Percentiles rank a stretch among this genome's conserved stretches.
Evolutionary conservation across 2,888 invertebrate genomes (phyloP).

Genomic region (Ceratothoa steindachneri): DNA sequence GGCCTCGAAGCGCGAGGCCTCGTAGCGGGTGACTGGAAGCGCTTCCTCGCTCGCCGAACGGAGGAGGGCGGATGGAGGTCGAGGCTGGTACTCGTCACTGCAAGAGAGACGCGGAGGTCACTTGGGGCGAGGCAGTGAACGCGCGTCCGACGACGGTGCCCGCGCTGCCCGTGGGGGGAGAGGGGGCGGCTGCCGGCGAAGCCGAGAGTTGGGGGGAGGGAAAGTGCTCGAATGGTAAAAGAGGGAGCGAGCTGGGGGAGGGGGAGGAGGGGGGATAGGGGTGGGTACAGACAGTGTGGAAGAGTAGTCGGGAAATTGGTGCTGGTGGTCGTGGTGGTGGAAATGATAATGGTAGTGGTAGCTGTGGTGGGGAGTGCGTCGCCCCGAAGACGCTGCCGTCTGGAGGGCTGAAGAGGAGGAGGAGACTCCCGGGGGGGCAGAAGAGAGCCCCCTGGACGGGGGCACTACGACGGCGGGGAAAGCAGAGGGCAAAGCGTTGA

Average conservation of each 20-base stretch:
- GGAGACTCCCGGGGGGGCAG: too few relatives aligned
- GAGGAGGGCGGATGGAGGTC: conserved; percentile 44
- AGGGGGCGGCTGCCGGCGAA: neutral
- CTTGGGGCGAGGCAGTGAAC: conserved; percentile 25
- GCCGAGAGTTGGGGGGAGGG: conserved; percentile 5
- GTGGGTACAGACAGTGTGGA: neutral
- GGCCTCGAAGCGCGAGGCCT: conserved; percentile 41
- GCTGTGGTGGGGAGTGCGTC: conserved; percentile 19
- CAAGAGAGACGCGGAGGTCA: conserved; percentile 46
- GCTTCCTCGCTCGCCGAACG: conserved; percentile 47
- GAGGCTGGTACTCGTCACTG: conserved; percentile 41
- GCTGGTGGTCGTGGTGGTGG: conserved; percentile 26
- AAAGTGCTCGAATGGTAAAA: neutral
- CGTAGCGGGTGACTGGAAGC: conserved; percentile 42
- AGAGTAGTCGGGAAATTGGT: conserved; percentile 18
- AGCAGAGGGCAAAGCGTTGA: neutral
- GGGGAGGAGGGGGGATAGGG: neutral
- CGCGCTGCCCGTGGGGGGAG: neutral
- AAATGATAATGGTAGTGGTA: conserved; percentile 30
- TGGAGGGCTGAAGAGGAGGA: conserved; percentile 3
- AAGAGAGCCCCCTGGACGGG: neutral
- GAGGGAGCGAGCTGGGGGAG: conserved; percentile 17
- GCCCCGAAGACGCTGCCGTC: neutral
- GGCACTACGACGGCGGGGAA: neutral
- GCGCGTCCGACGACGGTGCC: neutral